Evolutionary conservation across 37 sponge, comb jelly and placozoan species (phyloP), one percentile per base, ranked within the genome.

Genomic region (Bolinopsis microptera): DNA sequence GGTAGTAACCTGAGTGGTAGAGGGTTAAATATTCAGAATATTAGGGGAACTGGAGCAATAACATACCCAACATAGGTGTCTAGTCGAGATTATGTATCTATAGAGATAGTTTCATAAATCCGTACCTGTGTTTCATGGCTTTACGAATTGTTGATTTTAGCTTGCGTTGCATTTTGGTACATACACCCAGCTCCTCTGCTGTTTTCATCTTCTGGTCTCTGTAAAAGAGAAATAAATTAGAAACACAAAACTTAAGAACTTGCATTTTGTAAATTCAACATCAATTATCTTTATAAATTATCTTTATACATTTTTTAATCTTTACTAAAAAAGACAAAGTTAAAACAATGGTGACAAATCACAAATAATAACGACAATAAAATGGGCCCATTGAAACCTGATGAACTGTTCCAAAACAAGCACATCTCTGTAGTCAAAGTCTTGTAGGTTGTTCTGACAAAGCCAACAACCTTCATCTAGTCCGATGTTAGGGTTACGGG

Each of bases 391-490:
- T n/a, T n/a, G 61, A n/a, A 21, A 86, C 90, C 61, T 86, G 61
- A 86, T 27, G 39, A 86, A 86, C 30, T 86, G 90, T 30, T 41
- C 61, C 25, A 86, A 25, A n/a, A 86, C 90, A 35, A 86, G 90
- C 2, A 86, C 90, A 86, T 86, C 90, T 27, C 90, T 86, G 90
- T 86, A 86, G 36, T 86, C 90, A 34, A 86, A 86, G 61, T 86
- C 90, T 38, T 86, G 90, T 1, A 86, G 90, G 30, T 38, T 86
- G 28, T 86, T 86, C 48, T 41, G 90, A 41, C 90, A 86, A 8
- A 86, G 22, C 90, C 90, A 86, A 30, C 90, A 86, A 0, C 90
- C 90, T 48, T 86, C 90, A n/a, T 86, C 61, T 26, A 26, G 3
- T 39, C 48, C 61, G 24, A 86, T 41, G 61, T 39, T 41, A 0